Conservation (phyloP, 2,113 vertebrate species). For the Cebidichthys violaceus region DNA sequence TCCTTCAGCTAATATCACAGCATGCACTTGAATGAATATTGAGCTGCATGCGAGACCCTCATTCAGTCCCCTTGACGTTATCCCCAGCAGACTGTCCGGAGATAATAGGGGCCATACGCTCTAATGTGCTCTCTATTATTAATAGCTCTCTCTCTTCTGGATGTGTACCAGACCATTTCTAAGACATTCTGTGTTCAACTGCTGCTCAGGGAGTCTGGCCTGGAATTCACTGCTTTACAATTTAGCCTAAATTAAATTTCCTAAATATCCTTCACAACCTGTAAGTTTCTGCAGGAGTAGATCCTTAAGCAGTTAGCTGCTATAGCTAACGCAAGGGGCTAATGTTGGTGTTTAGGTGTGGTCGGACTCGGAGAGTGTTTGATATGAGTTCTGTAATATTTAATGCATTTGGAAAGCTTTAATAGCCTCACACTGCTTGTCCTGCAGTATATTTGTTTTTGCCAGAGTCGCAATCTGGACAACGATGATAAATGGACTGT, state of each 20-base stretch:
- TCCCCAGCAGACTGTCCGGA: slow-evolving; percentile 52
- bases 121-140: slow-evolving; percentile 54
- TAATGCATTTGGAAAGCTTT: neutral
- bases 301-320: too few species aligned
- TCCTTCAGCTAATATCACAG: slow-evolving; percentile 43
- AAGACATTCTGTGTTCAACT: neutral
- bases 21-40: slow-evolving; percentile 53
- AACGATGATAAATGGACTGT: neutral
- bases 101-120: slow-evolving; percentile 59
- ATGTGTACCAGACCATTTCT: neutral
- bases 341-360: neutral
- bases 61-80: slow-evolving; percentile 23
- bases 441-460: neutral
- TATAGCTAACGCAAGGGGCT: too few species aligned
- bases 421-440: neutral
- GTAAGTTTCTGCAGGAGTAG: too few species aligned
- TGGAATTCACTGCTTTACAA: neutral
- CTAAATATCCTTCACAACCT: neutral
- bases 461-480: neutral
- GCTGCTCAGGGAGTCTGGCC: neutral
- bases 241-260: neutral
- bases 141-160: slow-evolving; percentile 36
- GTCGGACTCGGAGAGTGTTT: neutral
- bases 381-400: neutral
- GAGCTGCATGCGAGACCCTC: slow-evolving; percentile 25